These are phyloP conservation scores for Balearica regulorum DNA, from an alignment of 2,797 vertebrate genomes.

Conservation along the genomic window DNA sequence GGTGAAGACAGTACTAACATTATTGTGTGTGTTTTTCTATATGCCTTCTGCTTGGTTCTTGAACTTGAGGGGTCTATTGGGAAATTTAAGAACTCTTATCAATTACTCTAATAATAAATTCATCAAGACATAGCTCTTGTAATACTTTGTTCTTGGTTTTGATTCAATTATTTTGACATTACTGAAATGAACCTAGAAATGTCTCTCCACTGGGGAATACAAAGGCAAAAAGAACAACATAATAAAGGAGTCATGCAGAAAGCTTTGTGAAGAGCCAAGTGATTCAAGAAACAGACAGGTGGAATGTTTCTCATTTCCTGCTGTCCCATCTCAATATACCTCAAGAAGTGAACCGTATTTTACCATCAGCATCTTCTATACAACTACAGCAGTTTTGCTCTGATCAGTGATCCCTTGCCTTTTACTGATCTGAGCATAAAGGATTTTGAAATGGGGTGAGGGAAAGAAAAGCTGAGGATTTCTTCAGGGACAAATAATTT, in stretches of 20 bases:
- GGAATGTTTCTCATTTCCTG: conserved; percentile 72
- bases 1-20: conserved; percentile 23
- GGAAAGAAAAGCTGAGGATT: background rate
- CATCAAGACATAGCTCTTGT: background rate
- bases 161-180: conserved; percentile 74
- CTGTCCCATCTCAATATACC: conserved; percentile 65
- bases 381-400: conserved; percentile 8
- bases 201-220: conserved; percentile 49
- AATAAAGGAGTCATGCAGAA: conserved; percentile 54
- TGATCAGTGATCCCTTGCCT: conserved; percentile 58
- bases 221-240: conserved; percentile 50
- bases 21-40: conserved; percentile 6
- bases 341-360: conserved; percentile 59
- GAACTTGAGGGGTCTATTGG: conserved; percentile 23
- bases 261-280: conserved; percentile 52
- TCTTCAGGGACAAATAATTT: conserved; percentile 9
- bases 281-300: conserved; percentile 67
- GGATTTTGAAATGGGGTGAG: background rate
- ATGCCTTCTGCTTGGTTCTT: conserved; percentile 16
- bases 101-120: conserved; percentile 67
- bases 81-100: conserved; percentile 64
- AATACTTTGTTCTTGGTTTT: conserved; percentile 55
- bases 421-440: conserved; percentile 35
- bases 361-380: conserved; percentile 14
- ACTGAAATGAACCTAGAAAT: conserved; percentile 69